A percentile compares a stretch with the other conserved stretches of the same genome.
Evolutionary conservation across 1,140 invertebrate genomes (phyloP).

Genomic region (Formica exsecta): DNA sequence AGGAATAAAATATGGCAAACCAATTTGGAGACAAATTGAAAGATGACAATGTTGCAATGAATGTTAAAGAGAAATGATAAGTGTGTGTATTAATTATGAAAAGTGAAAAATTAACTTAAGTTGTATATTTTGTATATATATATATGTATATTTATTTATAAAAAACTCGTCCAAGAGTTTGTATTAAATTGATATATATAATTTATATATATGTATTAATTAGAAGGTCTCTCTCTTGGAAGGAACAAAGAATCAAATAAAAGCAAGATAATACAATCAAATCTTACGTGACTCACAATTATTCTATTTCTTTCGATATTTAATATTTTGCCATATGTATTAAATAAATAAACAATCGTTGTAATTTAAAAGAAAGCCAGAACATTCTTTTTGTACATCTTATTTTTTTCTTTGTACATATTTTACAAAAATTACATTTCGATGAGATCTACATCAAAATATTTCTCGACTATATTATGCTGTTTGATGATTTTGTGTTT

Average conservation of each 20-base stretch:
- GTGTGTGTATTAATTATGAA: not conserved
- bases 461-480: slow-evolving; percentile 23
- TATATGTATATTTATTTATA: too few relatives aligned
- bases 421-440: slow-evolving; percentile 72
- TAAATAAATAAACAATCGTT: not conserved
- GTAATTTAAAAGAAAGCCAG: not conserved
- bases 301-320: too few relatives aligned
- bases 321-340: too few relatives aligned
- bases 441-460: slow-evolving; percentile 64
- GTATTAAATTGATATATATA: not conserved
- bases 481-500: slow-evolving; percentile 20
- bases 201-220: not conserved
- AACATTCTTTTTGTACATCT: slow-evolving; percentile 37
- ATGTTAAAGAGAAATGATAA: not conserved
- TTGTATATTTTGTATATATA: not conserved
- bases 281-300: too few relatives aligned
- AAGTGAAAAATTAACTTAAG: not conserved
- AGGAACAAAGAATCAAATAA: too few relatives aligned
- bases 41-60: not conserved
- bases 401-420: slow-evolving; percentile 66
- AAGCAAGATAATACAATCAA: too few relatives aligned
- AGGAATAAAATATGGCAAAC: not conserved
- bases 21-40: not conserved
- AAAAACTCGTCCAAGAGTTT: too few relatives aligned
- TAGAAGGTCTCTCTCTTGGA: too few relatives aligned